These are phyloP conservation scores for Psephotus haematonotus DNA, from an alignment of 2,113 vertebrate species.

Conservation along the genomic window DNA sequence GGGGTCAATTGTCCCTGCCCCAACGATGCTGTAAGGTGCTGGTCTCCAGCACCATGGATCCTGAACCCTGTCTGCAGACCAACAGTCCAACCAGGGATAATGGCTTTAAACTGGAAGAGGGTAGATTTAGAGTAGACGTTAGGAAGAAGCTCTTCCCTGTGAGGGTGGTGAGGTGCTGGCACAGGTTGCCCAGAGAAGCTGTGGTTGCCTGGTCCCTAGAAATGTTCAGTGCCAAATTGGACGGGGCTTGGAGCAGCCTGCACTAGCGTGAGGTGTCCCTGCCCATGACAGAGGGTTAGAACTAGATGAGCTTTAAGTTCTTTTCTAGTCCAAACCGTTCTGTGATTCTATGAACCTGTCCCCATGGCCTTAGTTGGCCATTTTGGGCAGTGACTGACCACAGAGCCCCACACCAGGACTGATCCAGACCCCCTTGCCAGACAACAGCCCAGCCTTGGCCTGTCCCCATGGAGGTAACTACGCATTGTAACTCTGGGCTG, in stretches of 20 bases:
- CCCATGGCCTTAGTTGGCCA: neutral
- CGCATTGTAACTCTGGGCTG: rapidly evolving
- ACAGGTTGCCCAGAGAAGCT: neutral
- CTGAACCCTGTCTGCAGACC: neutral
- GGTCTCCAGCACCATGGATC: too few species aligned
- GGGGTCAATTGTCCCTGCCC: neutral
- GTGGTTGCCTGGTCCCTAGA: neutral
- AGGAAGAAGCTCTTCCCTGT: neutral
- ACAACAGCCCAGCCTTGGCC: neutral
- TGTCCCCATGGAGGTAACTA: rapidly evolving
- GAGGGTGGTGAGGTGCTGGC: neutral
- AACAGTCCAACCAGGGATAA: neutral
- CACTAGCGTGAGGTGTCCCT: neutral
- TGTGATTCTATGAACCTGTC: neutral
- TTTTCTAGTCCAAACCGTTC: neutral
- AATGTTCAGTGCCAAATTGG: neutral
- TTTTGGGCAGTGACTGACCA: rapidly evolving
- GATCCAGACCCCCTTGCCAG: neutral
- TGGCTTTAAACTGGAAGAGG: neutral
- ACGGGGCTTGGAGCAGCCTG: neutral
- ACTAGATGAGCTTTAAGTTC: neutral
- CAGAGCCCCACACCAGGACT: rapidly evolving
- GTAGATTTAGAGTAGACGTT: neutral
- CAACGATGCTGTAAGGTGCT: too few species aligned
- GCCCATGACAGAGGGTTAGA: neutral